Conservation (phyloP, 2,797 vertebrate genomes). For the Cynodonichthys magdalenae region DNA sequence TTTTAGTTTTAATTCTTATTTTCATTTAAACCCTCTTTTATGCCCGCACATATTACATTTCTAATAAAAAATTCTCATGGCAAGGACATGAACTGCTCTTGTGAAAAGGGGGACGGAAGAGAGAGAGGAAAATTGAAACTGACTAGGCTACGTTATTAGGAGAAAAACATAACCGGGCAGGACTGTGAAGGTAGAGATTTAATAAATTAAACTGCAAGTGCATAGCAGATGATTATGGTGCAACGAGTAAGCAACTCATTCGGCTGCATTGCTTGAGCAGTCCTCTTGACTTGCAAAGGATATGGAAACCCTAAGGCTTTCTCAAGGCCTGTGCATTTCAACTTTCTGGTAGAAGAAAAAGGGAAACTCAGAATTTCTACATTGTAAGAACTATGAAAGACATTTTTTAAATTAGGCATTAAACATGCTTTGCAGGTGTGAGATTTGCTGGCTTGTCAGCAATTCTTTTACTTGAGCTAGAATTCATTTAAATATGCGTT, state of each 20-base stretch:
- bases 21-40: conserved; percentile 21
- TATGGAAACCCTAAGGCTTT: conserved; percentile 23
- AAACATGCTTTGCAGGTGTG: conserved; percentile 22
- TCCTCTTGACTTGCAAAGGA: conserved; percentile 22
- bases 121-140: conserved; percentile 9
- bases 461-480: conserved; percentile 18
- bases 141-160: not conserved
- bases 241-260: conserved; percentile 7
- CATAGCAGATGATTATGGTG: not conserved
- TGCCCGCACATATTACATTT: conserved; percentile 30
- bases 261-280: not conserved
- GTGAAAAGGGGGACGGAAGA: conserved; percentile 5
- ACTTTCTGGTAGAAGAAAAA: conserved; percentile 36
- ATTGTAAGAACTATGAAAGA: conserved; percentile 12
- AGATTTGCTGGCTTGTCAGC: conserved; percentile 10
- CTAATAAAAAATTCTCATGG: conserved; percentile 27
- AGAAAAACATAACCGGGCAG: not conserved
- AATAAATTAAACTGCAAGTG: conserved; percentile 10
- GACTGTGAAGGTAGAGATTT: conserved; percentile 8
- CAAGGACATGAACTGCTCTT: not conserved
- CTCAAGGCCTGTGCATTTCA: conserved; percentile 28
- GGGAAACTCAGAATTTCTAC: conserved; percentile 12
- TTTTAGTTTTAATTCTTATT: conserved; percentile 39
- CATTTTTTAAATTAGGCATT: conserved; percentile 8
- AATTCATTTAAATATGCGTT: conserved; percentile 8